phyloP scores from a whole-genome alignment of 1,140 invertebrate genomes.

The Macrostomum lignano region DNA sequence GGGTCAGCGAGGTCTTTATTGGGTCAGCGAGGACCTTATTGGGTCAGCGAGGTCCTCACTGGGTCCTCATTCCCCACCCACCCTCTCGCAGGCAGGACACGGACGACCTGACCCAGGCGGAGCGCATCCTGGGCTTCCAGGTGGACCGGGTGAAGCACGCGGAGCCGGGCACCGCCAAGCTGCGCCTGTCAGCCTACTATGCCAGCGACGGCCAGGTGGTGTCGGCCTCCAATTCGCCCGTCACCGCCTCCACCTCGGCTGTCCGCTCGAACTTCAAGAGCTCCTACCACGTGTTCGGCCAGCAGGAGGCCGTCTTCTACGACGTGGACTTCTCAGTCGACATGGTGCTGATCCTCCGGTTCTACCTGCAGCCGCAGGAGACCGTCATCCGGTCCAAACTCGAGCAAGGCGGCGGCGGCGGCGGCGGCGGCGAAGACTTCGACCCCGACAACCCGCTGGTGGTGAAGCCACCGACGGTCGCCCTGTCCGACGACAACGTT shows the following conservation, averaged over 20 bases:
- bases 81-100: not conserved
- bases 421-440: no score
- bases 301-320: constrained; percentile 20
- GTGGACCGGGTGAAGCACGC: constrained; percentile 18
- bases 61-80: not conserved
- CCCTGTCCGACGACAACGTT: constrained; percentile 11
- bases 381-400: constrained; percentile 4
- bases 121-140: constrained; percentile 18
- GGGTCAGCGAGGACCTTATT: no score
- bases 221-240: constrained; percentile 17
- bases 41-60: no score
- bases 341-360: constrained; percentile 16
- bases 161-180: constrained; percentile 19
- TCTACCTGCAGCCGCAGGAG: constrained; percentile 3
- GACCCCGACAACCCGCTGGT: constrained; percentile 9
- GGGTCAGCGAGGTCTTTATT: no score
- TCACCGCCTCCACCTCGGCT: constrained; percentile 18
- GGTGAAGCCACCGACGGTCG: constrained; percentile 7
- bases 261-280: constrained; percentile 20
- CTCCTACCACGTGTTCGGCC: constrained; percentile 21
- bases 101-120: not conserved
- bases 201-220: constrained; percentile 21
- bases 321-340: constrained; percentile 16
- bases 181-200: constrained; percentile 21
- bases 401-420: constrained; percentile 10